phyloP scores from a whole-genome alignment of 2,113 vertebrate species.

The Empidonax traillii region DNA sequence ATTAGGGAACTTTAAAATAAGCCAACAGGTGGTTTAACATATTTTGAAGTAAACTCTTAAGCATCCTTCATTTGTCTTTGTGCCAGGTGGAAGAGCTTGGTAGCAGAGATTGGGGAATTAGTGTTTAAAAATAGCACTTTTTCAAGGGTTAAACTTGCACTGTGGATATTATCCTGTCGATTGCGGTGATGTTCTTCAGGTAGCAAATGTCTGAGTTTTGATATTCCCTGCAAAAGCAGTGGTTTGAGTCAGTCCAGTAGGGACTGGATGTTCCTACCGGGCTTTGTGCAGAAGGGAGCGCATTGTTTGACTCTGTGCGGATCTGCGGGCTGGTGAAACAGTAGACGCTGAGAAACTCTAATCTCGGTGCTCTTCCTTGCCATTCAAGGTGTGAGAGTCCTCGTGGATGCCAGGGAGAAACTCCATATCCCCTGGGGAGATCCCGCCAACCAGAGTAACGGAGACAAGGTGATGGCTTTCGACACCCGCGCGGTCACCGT shows the following conservation, averaged over 20 bases:
- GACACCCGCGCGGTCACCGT: conserved; percentile 86
- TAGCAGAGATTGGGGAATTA: neutral
- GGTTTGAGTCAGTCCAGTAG: neutral
- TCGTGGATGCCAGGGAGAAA: conserved; percentile 96
- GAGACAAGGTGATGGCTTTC: conserved; percentile 90
- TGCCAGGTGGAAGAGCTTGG: neutral
- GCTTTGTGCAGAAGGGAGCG: neutral
- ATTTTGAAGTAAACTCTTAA: neutral
- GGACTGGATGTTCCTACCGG: neutral
- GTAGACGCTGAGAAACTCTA: conserved; percentile 33
- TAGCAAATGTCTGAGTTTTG: neutral
- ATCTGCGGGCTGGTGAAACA: neutral
- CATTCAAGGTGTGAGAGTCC: conserved; percentile 86
- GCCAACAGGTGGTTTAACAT: fast-evolving
- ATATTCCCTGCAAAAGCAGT: neutral
- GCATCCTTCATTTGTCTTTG: fast-evolving
- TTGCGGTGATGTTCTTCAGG: fast-evolving
- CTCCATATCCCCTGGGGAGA: conserved; percentile 97
- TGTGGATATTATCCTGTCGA: fast-evolving
- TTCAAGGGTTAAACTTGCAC: neutral
- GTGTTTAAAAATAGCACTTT: neutral
- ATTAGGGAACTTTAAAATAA: neutral
- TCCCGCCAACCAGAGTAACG: conserved; percentile 82
- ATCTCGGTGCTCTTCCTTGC: neutral
- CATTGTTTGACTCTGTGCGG: neutral